Percentiles rank a stretch among this genome's conserved stretches.
Conservation (phyloP, 2,888 invertebrate species). For the Antheraea yamamai region DNA sequence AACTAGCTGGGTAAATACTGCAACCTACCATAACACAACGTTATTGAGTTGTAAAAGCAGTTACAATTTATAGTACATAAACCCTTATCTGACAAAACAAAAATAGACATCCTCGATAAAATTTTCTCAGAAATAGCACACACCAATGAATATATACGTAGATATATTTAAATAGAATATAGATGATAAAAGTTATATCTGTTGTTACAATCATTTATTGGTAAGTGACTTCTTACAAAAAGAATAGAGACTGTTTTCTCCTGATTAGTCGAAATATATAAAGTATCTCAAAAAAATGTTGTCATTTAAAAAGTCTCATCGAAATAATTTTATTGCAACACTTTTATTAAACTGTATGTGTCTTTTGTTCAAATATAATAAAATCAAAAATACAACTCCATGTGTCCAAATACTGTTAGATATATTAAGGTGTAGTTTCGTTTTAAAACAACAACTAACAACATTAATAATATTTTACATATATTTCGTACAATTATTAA, state of each 20-base stretch:
- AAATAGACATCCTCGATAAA: not conserved
- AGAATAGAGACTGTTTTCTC: not conserved
- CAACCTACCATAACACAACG: not conserved
- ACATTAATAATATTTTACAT: no score
- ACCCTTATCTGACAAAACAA: not conserved
- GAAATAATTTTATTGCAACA: not conserved
- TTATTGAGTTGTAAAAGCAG: constrained; percentile 5
- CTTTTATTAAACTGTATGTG: no score
- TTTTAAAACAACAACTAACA: no score
- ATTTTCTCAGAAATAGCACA: not conserved
- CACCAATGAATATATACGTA: not conserved
- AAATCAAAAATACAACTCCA: no score
- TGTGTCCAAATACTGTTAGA: no score
- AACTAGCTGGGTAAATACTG: not conserved
- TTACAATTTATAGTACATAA: constrained; percentile 4
- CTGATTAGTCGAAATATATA: not conserved
- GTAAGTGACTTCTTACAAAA: not conserved
- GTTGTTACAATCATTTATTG: not conserved
- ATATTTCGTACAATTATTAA: no score
- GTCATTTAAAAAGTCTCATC: not conserved
- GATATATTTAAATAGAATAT: not conserved
- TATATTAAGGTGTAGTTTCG: no score
- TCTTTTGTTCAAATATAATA: no score
- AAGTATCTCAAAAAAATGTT: not conserved
- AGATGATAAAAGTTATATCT: not conserved